Base-by-base conservation (phyloP, 1,140 invertebrate genomes). In the Drosophila mayri region DNA sequence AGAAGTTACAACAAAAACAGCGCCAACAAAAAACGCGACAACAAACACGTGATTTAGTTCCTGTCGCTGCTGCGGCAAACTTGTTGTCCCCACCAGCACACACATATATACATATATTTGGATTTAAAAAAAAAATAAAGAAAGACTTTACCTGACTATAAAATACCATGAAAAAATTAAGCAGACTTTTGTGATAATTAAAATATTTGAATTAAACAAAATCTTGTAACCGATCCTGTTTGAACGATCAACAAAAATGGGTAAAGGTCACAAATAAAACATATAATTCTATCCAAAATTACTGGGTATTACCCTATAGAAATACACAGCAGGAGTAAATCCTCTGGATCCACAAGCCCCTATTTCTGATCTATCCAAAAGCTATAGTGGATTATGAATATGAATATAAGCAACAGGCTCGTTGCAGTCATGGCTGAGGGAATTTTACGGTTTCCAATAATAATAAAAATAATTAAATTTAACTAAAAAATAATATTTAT, bases 31-130 rank as follows among this genome's bases (percentile, higher is more conserved):
- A 76, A 73, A 46, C 59, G 65, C 57, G 59, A 44, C 59, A 41
- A 32, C 58, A 59, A 81, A 88, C 85, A 88, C 85, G 85, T 88
- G 84, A 88, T 88, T 88, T 88, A 88, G 84, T 88, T 88, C 84
- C 85, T 90, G 85, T 90, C 85, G 85, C 68, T 90, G 85, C 64
- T 74, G 65, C 70, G 65, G 75, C 18, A 88, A 88, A 88, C 85
- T 88, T 84, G 84, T 87, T 87, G 84, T 84, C 62, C 49, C 77
- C 77, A 73, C 50, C 58, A 65, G 40, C 44, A 32, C 30, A 44
- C 11, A 35, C 37, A 74, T 30, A 35, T 30, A 74, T 30, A 49
- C 28, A 55, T 8, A 68, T 16, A 49, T 22, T 28, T 16, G 38
- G 44, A 50, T 28, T 60, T n/a, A 62, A 40, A 57, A 25, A 18